Base-by-base conservation (phyloP, 2,797 vertebrate genomes). In the Diplodus puntazzo region DNA sequence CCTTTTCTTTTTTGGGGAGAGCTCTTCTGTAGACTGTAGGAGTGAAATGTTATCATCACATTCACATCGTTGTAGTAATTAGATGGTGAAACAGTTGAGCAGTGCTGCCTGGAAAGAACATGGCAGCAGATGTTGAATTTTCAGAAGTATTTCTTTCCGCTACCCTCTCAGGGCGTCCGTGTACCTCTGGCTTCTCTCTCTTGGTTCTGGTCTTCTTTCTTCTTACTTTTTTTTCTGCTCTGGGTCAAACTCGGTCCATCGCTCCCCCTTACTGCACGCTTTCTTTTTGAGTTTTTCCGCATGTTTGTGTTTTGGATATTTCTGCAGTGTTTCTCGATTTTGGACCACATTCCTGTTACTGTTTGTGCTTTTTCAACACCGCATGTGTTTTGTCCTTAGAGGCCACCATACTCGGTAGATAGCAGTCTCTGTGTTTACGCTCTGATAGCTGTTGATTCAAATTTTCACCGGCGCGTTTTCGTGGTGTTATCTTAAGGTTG, bases 91-190 rank as follows among this genome's bases (percentile, higher is more conserved):
- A 69, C 34, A 73, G 77, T 64, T 43, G 58, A 80, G 58, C 21
- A 20, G 72, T 48, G 52, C 39, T 39, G 55, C 65, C 48, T 57
- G 20, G 45, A 79, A 72, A 77, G 54, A 81, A 84, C 76, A 80
- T 66, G 69, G 45, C 78, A 81, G 86, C 63, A 82, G 64, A 86
- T 73, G 76, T 59, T 25, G 69, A 70, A 69, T 81, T 85, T 88
- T 82, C 57, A 66, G 21, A 84, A 83, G 64, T 70, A 58, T 52
- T 84, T 82, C 80, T 72, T 88, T 87, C 65, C 87, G 79, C 79
- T 81, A 83, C 77, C 83, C 88, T 86, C 81, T 86, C 82, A 87
- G 87, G 87, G 92, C 46, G 45, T 69, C 70, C 77, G 10, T 27
- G 21, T 48, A 84, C 30, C 74, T 82, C 87, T 77, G 63, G 82